A percentile compares a stretch with the other conserved stretches of the same genome.
Evolutionary conservation across 2,797 vertebrate species (phyloP).

Genomic region (Poecilia wingei): DNA sequence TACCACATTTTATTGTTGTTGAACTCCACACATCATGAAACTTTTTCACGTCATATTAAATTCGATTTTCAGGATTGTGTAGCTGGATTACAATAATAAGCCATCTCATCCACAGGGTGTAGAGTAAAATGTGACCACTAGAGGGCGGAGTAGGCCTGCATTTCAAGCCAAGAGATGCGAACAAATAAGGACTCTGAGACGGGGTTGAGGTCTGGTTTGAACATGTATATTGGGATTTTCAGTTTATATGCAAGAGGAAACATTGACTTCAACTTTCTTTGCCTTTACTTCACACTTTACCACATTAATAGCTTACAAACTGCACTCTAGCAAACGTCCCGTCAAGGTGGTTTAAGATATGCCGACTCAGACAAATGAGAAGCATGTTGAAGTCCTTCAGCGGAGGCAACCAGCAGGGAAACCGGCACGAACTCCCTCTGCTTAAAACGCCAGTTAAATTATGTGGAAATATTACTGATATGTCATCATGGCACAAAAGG

Average conservation of each 20-base stretch:
- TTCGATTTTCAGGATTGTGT: not conserved
- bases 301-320: constrained; percentile 82
- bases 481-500: constrained; percentile 41
- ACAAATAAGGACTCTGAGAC: constrained; percentile 64
- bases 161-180: not conserved
- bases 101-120: not conserved
- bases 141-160: constrained; percentile 31
- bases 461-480: constrained; percentile 33
- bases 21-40: not conserved
- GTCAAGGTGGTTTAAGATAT: constrained; percentile 51
- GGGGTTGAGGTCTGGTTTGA: constrained; percentile 54
- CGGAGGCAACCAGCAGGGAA: constrained; percentile 6
- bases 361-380: constrained; percentile 15
- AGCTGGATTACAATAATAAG: not conserved
- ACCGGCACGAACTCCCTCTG: not conserved
- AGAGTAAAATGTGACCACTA: constrained; percentile 23
- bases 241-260: constrained; percentile 81
- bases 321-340: constrained; percentile 71
- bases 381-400: constrained; percentile 15
- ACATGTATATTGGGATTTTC: constrained; percentile 83
- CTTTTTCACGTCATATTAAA: not conserved
- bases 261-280: constrained; percentile 52
- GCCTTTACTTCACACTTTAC: constrained; percentile 69
- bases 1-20: not conserved
- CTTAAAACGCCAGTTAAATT: constrained; percentile 28